phyloP scores from a whole-genome alignment of 2,888 invertebrate genomes.

The Amiota minor region DNA sequence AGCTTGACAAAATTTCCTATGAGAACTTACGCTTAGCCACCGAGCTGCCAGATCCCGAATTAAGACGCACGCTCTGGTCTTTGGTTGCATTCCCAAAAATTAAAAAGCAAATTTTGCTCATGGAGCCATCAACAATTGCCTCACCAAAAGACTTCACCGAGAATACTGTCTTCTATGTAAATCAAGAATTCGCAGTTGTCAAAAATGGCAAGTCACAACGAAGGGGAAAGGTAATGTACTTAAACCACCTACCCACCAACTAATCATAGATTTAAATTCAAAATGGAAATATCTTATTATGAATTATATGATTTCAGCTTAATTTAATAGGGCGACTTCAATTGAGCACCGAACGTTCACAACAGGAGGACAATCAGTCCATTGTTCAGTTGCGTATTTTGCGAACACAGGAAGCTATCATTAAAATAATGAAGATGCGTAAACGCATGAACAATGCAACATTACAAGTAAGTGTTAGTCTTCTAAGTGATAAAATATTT shows the following conservation, averaged over 20 bases:
- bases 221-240: conserved; percentile 83
- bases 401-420: conserved; percentile 96
- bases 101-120: conserved; percentile 90
- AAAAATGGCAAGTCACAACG: conserved; percentile 96
- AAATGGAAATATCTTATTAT: neutral
- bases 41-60: conserved; percentile 95
- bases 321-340: conserved; percentile 97
- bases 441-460: conserved; percentile 95
- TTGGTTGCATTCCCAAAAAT: conserved; percentile 96
- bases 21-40: conserved; percentile 97
- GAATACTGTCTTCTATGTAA: conserved; percentile 94
- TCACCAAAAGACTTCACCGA: conserved; percentile 96
- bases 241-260: conserved; percentile 2
- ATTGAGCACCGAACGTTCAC: conserved; percentile 93
- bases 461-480: conserved; percentile 79
- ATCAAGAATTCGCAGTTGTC: conserved; percentile 95
- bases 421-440: conserved; percentile 98
- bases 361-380: conserved; percentile 98
- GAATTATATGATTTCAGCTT: conserved; percentile 74
- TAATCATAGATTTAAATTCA: conserved; percentile 26
- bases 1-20: conserved; percentile 92
- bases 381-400: conserved; percentile 97
- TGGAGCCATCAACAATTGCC: conserved; percentile 82
- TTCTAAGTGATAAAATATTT: too few relatives aligned
- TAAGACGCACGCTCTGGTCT: conserved; percentile 95